Base-by-base conservation (phyloP, 23 tunicate species). In the Oikopleura dioica region DNA sequence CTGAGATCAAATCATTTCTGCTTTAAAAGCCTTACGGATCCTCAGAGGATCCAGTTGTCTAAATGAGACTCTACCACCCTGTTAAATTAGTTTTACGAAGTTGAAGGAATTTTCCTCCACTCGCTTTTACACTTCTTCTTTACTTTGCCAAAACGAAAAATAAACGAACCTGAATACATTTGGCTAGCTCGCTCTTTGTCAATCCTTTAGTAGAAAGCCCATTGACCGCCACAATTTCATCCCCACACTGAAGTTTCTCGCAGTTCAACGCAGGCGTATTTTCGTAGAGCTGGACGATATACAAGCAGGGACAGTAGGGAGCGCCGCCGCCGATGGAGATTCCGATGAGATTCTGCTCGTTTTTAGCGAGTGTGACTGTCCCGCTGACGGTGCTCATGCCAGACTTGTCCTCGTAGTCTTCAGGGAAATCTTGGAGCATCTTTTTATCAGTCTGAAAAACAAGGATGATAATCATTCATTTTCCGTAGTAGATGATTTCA, bases 361-460 rank as follows among this genome's bases (percentile, higher is more conserved):
- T 89, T 79, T 91, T 91, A 36, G 81, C 80, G 24, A 91, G 75
- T 1, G 78, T 91, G 28, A 91, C 92, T 1, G 84, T 91, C 1
- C 97, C 97, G 16, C 92, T 85, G n/a, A 91, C 83, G 26, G 97
- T 91, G 33, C 92, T 91, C 97, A 91, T 91, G 38, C 97, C 97
- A 82, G 82, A 68, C 81, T 91, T 91, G 78, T 91, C 97, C 76
- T 91, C 97, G 68, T 89, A 44, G 16, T 44, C 55, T 9, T 44
- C 55, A 16, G 16, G 16, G 55, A 44, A 44, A 9, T 44, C 55
- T n/a, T n/a, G n/a, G n/a, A n/a, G n/a, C n/a, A n/a, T n/a, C n/a
- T n/a, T n/a, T n/a, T n/a, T n/a, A n/a, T n/a, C n/a, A n/a, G n/a
- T n/a, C n/a, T n/a, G n/a, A n/a, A n/a, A n/a, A n/a, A n/a, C n/a